These are phyloP conservation scores for Lasioglossum albipes DNA, from an alignment of 1,140 invertebrate genomes.

Conservation along the genomic window DNA sequence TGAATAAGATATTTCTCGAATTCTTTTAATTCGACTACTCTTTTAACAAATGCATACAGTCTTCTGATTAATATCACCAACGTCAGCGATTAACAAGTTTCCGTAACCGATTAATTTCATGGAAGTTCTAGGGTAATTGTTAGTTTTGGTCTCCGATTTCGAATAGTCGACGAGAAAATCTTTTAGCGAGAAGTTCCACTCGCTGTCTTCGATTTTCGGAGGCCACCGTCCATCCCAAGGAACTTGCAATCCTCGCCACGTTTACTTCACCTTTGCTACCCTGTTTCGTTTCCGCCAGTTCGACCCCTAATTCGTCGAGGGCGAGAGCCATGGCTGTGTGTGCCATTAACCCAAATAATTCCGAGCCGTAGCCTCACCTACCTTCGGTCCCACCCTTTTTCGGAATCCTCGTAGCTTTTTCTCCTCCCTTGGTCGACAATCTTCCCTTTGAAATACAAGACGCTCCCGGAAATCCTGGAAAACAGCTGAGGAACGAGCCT, in stretches of 20 bases:
- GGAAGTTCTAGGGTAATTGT: too few species aligned
- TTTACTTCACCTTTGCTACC: constrained; percentile 37
- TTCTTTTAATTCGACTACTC: too few species aligned
- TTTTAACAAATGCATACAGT: too few species aligned
- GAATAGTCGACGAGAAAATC: too few species aligned
- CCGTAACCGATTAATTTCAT: too few species aligned
- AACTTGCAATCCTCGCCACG: background rate
- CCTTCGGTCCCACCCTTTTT: constrained; percentile 17
- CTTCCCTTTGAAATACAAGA: background rate
- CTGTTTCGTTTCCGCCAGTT: constrained; percentile 51
- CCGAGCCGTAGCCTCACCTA: constrained; percentile 14
- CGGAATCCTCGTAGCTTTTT: background rate
- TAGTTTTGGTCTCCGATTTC: too few species aligned
- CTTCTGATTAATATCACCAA: too few species aligned
- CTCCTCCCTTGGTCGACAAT: background rate
- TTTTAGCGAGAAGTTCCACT: background rate
- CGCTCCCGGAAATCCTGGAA: background rate
- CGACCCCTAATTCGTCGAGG: constrained; percentile 46
- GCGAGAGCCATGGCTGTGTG: constrained; percentile 46
- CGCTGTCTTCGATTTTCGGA: background rate
- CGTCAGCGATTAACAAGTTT: too few species aligned
- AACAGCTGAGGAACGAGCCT: background rate
- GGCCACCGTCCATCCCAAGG: background rate
- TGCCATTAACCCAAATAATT: constrained; percentile 68
- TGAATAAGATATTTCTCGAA: too few species aligned